Base-by-base conservation (phyloP, 1,140 invertebrate genomes). In the Zaprionus camerounensis region DNA sequence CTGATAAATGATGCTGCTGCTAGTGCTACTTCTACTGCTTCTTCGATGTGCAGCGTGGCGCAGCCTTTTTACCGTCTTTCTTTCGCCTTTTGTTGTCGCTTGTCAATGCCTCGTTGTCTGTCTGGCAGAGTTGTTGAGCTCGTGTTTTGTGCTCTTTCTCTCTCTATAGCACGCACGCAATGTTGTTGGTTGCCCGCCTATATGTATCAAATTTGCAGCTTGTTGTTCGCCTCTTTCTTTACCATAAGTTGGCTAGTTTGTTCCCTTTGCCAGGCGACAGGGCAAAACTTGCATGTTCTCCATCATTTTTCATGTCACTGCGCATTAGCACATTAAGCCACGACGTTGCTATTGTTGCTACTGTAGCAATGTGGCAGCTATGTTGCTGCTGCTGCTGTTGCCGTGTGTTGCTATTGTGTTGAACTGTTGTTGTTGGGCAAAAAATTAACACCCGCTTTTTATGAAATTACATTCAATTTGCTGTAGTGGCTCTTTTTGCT, bases 381-480 rank as follows among this genome's bases (percentile, higher is more conserved):
- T 51, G 46, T 24, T 77, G 63, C 38, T 55, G 55, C 28, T 77
- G 36, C 51, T 49, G 51, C 34, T 59, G 41, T 13, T 46, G 17
- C 68, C 24, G 31, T 51, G 53, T 46, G 63, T 69, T 73, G 71
- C 73, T 78, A 73, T 77, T 69, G 67, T 80, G 69, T 74, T 55
- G 55, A 7, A 55, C 28, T 28, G 28, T 7, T 28, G 28, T 28
- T 28, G 28, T 49, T 71, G 62, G 63, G 80, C 65, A 88, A 88
- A 87, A 88, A 88, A 88, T 90, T 90, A 88, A 88, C 85, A 85
- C 85, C 73, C 81, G 81, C 85, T 88, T 90, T 90, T 88, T 90
- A 90, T 88, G 81, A 90, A 90, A 90, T 90, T 88, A 88, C 81
- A 90, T 90, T 88, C 81, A 88, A 88, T 88, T 88, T 88, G 85